Evolutionary conservation across 1,140 invertebrate species (phyloP), one percentile per base, ranked within the genome.

Genomic region (Cydia amplana): DNA sequence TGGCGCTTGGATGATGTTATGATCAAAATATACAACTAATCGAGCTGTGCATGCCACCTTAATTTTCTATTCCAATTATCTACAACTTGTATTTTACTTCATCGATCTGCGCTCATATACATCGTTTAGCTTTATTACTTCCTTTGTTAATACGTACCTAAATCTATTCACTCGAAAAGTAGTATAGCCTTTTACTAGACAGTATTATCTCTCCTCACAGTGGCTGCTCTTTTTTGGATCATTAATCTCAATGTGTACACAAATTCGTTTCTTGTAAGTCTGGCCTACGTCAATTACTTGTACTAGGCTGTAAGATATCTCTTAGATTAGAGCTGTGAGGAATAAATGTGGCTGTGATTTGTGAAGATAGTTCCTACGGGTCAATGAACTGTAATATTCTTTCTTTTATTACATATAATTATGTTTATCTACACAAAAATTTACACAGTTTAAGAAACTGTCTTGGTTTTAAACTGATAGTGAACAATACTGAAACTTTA

Each of bases 191-290:
- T 60, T 60, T 60, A 60, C n/a, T 23, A 23, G 55, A 60, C 55
- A 60, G 32, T 70, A 70, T 70, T 70, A 70, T 70, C 65, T 18
- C 65, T 14, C 7, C 32, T 70, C 32, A 36, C 65, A 70, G 20
- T 70, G 32, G 20, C 16, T 36, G 65, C 16, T n/a, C 65, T 70
- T 70, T 70, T 70, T 70, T 70, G 65, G 65, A 36, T 70, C 65
- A 70, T 70, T 70, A 70, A 70, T 70, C 65, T 70, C 28, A 18
- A 70, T 70, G 65, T 40, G 65, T 32, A 70, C 65, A 70, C 16
- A n/a, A 36, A 43, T 70, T 36, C 65, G 32, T 70, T 70, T 70
- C 65, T 70, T 70, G 32, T 70, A 70, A 36, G 65, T 32, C 65
- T 70, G 65, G 14, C 65, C 32, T 18, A n/a, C n/a, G 65, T 70